Percentiles rank a stretch among this genome's conserved stretches.
Conservation (phyloP, 2,888 invertebrate genomes). For the Branchellion lobata region DNA sequence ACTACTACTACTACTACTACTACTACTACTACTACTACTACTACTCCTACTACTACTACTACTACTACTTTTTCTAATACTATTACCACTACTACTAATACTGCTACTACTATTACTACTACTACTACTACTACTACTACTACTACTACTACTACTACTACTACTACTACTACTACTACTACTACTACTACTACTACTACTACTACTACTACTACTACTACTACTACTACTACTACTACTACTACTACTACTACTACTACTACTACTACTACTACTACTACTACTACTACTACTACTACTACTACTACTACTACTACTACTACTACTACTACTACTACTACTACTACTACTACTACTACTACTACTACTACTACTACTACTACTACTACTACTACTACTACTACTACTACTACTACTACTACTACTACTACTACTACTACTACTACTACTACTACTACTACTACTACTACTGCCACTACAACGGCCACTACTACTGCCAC, state of each 20-base stretch:
- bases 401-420: slow-evolving; percentile 51
- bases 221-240: slow-evolving; percentile 50
- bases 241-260: slow-evolving; percentile 51
- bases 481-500: neutral
- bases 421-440: slow-evolving; percentile 50
- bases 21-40: slow-evolving; percentile 50
- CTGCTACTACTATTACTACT: slow-evolving; percentile 50
- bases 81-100: slow-evolving; percentile 52
- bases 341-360: slow-evolving; percentile 49
- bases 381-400: slow-evolving; percentile 50
- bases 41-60: slow-evolving; percentile 52
- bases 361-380: slow-evolving; percentile 51
- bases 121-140: slow-evolving; percentile 48
- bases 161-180: slow-evolving; percentile 45
- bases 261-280: slow-evolving; percentile 50
- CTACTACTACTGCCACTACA: slow-evolving; percentile 41
- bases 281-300: slow-evolving; percentile 45
- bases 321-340: slow-evolving; percentile 47
- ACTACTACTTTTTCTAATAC: slow-evolving; percentile 50
- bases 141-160: slow-evolving; percentile 41
- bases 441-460: slow-evolving; percentile 46
- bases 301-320: slow-evolving; percentile 42
- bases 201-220: slow-evolving; percentile 51
- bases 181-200: slow-evolving; percentile 49
- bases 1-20: slow-evolving; percentile 46